Percentiles rank a stretch among this genome's conserved stretches.
phyloP scores from a whole-genome alignment of 1,140 invertebrate genomes.

The Bradysia coprophila region DNA sequence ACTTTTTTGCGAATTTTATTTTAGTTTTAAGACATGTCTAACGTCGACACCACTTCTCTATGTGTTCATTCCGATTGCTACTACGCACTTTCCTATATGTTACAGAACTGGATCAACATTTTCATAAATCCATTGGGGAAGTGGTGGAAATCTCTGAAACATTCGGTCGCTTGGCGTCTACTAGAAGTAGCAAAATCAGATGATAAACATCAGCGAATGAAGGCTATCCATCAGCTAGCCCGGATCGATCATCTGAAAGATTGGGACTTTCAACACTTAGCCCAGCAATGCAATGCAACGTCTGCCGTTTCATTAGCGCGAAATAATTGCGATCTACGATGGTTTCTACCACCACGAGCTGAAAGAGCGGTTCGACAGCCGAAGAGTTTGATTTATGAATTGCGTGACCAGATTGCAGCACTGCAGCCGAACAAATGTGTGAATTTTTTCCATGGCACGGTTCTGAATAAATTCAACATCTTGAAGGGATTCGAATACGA shows the following conservation, averaged over 20 bases:
- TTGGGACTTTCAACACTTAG: constrained; percentile 39
- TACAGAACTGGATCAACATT: constrained; percentile 19
- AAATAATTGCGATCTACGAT: constrained; percentile 28
- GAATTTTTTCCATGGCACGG: constrained; percentile 10
- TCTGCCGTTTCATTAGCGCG: constrained; percentile 40
- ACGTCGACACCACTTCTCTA: not conserved
- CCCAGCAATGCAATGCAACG: constrained; percentile 39
- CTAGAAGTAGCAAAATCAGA: constrained; percentile 24
- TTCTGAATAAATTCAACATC: not conserved
- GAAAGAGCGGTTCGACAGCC: constrained; percentile 19
- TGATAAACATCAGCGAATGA: constrained; percentile 20
- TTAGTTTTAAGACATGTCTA: not conserved
- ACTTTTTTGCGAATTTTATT: not conserved
- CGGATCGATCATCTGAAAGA: constrained; percentile 23
- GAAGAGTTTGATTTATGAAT: constrained; percentile 16
- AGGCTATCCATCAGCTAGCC: constrained; percentile 24
- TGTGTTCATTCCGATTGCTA: too few species aligned
- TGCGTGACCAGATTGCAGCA: constrained; percentile 13
- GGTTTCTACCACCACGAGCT: constrained; percentile 28
- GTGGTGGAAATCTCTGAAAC: constrained; percentile 27
- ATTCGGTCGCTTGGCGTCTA: constrained; percentile 26
- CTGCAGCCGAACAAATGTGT: constrained; percentile 15
- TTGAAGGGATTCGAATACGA: not conserved
- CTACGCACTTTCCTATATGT: too few species aligned
- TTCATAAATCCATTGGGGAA: constrained; percentile 23